Evolutionary conservation across 30 jellyfish, hydroid and myxozoan genomes (phyloP), one percentile per base, ranked within the genome.

Genomic region (Haliclystus octoradiatus): DNA sequence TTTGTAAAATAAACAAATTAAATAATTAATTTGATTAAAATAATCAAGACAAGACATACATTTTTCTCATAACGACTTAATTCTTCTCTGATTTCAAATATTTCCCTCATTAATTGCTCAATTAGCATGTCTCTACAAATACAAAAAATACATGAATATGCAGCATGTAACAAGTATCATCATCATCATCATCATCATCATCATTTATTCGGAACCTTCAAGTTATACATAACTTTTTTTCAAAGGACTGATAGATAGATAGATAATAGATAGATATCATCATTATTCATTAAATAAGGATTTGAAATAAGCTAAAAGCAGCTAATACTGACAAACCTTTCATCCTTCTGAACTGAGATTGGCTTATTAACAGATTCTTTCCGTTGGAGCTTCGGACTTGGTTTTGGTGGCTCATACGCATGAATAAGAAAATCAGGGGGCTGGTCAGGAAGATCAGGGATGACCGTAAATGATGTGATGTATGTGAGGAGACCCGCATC

Each of bases 31-130:
- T 40, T 40, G 9, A 40, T 9, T 19, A 40, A 40, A 40, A 40
- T 40, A 40, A 9, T n/a, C n/a, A n/a, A n/a, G n/a, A n/a, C n/a
- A n/a, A n/a, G 9, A 40, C 83, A 19, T 46, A 82, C 98, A 70
- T 69, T 76, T 49, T 85, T 76, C 46, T 77, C 95, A 1, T 72
- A 30, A 35, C 25, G 72, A 19, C 72, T 92, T 30, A 89, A 32
- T 27, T 89, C 94, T 31, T 89, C 82, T 30, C 93, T 71, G 2
- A 89, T 79, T 13, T 89, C 98, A 30, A 73, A 82, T 27, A 89
- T 89, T 67, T 89, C 98, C 57, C 94, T 75, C 93, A 89, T 89
- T 31, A 89, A 74, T 40, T 89, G 98, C 27, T 89, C 98, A 26
- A 89, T 89, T 81, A 87, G 57, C 61, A 87, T 25, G 77, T 87